Percentiles rank a stretch among this genome's conserved stretches.
These are phyloP conservation scores for Oscheius myriophilus DNA, from an alignment of 2,888 invertebrate genomes.

Conservation along the genomic window DNA sequence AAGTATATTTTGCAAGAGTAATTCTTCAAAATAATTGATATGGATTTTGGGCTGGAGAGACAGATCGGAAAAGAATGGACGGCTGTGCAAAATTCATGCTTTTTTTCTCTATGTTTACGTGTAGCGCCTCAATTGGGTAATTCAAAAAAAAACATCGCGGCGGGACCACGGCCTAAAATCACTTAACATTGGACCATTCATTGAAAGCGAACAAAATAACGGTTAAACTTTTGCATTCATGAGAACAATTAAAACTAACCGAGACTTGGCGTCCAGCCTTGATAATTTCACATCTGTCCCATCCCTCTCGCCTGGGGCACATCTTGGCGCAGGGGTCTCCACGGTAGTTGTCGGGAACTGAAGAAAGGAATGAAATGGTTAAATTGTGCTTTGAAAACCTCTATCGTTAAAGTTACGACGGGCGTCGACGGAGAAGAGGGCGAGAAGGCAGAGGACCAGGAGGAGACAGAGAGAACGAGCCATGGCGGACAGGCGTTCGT, in stretches of 20 bases:
- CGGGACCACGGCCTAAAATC: too few relatives aligned
- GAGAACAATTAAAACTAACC: constrained; percentile 9
- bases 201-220: too few relatives aligned
- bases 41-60: too few relatives aligned
- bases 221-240: neutral
- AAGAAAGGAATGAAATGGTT: neutral
- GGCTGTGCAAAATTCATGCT: too few relatives aligned
- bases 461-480: constrained; percentile 4
- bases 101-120: too few relatives aligned
- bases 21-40: too few relatives aligned
- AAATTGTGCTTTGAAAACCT: constrained; percentile 1
- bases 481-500: neutral
- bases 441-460: constrained; percentile 11
- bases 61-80: too few relatives aligned
- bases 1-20: too few relatives aligned
- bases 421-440: constrained; percentile 25
- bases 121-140: too few relatives aligned
- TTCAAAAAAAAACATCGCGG: too few relatives aligned
- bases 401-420: constrained; percentile 23
- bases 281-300: constrained; percentile 31
- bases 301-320: constrained; percentile 30
- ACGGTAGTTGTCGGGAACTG: constrained; percentile 18
- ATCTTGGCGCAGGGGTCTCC: constrained; percentile 29
- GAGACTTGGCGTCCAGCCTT: constrained; percentile 21
- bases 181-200: too few relatives aligned